Percentiles rank a stretch among this genome's conserved stretches.
Evolutionary conservation across 2,113 vertebrate genomes (phyloP).

Genomic region (Triplophysa tibetana): DNA sequence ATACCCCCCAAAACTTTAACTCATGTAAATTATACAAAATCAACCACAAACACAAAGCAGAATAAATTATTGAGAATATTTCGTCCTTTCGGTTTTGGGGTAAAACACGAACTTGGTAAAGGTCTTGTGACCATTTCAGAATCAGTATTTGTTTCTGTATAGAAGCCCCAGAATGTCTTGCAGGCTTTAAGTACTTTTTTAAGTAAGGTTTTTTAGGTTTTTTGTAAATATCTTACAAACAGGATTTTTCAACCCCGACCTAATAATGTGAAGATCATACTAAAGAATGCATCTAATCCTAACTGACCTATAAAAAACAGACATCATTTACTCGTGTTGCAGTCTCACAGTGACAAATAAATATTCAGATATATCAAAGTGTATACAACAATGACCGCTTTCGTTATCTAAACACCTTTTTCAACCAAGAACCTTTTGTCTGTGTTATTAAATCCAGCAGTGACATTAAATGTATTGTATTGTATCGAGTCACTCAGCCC

Average conservation of each 20-base stretch:
- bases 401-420: background rate
- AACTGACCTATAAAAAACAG: background rate
- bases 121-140: background rate
- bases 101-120: background rate
- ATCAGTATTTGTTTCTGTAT: background rate
- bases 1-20: background rate
- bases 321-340: background rate
- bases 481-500: conserved; percentile 44
- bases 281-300: background rate
- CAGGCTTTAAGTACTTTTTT: no score
- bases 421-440: background rate
- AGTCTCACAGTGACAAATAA: conserved; percentile 16
- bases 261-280: no score
- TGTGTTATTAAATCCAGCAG: conserved; percentile 10
- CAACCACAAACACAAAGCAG: no score
- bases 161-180: background rate
- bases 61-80: background rate
- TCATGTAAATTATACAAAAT: no score
- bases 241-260: background rate
- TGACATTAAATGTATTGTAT: background rate
- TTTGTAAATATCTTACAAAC: no score
- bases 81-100: background rate
- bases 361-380: conserved; percentile 1
- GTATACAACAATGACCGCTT: conserved; percentile 3
- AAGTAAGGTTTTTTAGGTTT: no score